Evolutionary conservation across 2,797 vertebrate genomes (phyloP).

Genomic region (Takifugu ocellatus): DNA sequence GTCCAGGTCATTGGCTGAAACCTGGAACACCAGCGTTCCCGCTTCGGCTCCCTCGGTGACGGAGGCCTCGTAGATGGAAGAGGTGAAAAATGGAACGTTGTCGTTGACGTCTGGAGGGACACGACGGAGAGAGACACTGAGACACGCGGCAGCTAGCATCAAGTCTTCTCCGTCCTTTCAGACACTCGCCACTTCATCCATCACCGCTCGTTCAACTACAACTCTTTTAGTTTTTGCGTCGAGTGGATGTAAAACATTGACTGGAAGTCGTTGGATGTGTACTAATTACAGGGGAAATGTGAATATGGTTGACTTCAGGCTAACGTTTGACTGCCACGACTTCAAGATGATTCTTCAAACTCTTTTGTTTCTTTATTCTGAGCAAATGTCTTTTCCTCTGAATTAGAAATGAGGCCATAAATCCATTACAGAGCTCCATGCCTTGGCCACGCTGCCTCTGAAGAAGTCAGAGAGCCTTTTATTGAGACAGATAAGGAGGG

Average conservation of each 20-base stretch:
- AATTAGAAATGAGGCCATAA: slow-evolving; percentile 70
- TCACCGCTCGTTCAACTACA: no score
- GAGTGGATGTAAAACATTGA: no score
- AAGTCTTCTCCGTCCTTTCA: no score
- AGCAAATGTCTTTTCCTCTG: slow-evolving; percentile 69
- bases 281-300: no score
- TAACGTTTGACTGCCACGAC: slow-evolving; percentile 41
- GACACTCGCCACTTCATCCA: no score
- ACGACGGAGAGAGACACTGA: neutral
- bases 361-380: slow-evolving; percentile 33
- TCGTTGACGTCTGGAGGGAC: slow-evolving; percentile 84
- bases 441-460: slow-evolving; percentile 28
- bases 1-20: slow-evolving; percentile 84
- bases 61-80: slow-evolving; percentile 85
- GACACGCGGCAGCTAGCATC: no score
- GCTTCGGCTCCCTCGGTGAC: slow-evolving; percentile 81
- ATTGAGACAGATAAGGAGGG: slow-evolving; percentile 51
- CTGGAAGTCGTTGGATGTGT: no score
- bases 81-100: slow-evolving; percentile 91
- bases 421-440: slow-evolving; percentile 62
- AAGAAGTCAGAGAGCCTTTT: slow-evolving; percentile 58
- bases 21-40: slow-evolving; percentile 82
- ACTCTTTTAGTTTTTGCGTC: no score
- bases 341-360: slow-evolving; percentile 29
- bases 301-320: slow-evolving; percentile 23